phyloP scores from a whole-genome alignment of 2,888 invertebrate species.

The Euspilapteryx auroguttella region DNA sequence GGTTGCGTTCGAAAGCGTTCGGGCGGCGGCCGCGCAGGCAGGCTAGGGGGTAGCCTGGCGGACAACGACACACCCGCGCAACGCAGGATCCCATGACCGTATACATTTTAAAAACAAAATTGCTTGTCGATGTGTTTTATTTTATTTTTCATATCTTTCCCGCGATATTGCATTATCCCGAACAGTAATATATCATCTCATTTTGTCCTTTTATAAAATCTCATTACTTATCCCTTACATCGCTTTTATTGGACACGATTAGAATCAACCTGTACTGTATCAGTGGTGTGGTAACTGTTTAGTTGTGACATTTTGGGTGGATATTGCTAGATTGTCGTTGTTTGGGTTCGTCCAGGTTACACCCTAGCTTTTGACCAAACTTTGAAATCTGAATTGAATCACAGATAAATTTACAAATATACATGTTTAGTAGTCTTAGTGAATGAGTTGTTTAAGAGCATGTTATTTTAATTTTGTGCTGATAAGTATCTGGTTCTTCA shows the following conservation, averaged over 20 bases:
- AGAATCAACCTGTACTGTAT: conserved; percentile 35
- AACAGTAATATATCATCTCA: too few relatives aligned
- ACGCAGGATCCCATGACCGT: conserved; percentile 49
- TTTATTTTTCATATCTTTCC: conserved; percentile 21
- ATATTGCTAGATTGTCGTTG: conserved; percentile 39
- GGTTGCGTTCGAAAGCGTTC: conserved; percentile 46
- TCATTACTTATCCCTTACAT: too few relatives aligned
- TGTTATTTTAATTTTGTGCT: too few relatives aligned
- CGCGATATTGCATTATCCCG: too few relatives aligned
- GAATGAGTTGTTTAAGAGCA: too few relatives aligned
- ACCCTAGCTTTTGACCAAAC: conserved; percentile 32
- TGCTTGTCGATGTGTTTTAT: conserved; percentile 56
- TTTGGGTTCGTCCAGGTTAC: conserved; percentile 52
- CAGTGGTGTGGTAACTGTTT: conserved; percentile 30
- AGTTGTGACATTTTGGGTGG: conserved; percentile 17
- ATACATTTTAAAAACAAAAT: conserved; percentile 43
- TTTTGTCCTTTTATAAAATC: too few relatives aligned
- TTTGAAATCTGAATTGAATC: conserved; percentile 17
- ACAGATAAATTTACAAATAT: conserved; percentile 59
- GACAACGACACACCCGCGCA: conserved; percentile 54
- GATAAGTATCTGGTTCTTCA: too few relatives aligned
- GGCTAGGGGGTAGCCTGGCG: conserved; percentile 50
- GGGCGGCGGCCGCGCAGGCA: conserved; percentile 16
- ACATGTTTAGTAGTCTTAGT: too few relatives aligned
- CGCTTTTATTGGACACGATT: conserved; percentile 32